A percentile compares a stretch with the other conserved stretches of the same genome.
Evolutionary conservation across 2,113 vertebrate genomes (phyloP).

Genomic region (Oryzias melastigma): DNA sequence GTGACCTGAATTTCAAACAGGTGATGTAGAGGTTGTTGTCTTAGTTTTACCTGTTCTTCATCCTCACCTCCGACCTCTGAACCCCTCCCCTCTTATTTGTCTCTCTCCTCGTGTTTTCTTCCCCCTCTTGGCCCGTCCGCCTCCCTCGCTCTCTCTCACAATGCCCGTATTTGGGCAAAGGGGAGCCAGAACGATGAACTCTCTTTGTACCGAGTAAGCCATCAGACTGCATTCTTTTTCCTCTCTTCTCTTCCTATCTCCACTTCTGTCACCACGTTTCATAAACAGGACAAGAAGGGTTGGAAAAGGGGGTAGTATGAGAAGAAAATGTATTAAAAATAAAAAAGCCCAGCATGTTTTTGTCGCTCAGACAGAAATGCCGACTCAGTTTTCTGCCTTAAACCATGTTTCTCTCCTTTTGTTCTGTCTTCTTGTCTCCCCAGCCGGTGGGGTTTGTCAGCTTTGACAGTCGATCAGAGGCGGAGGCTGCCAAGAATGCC

Average conservation of each 20-base stretch:
- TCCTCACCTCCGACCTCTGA: constrained; percentile 34
- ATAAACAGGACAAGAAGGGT: constrained; percentile 45
- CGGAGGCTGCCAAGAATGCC: constrained; percentile 95
- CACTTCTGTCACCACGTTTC: constrained; percentile 31
- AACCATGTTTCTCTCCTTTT: constrained; percentile 69
- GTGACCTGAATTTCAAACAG: constrained; percentile 31
- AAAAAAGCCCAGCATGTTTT: constrained; percentile 50
- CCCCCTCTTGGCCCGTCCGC: not conserved
- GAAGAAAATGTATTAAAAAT: constrained; percentile 20
- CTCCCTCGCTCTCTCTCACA: constrained; percentile 28
- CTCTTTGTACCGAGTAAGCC: constrained; percentile 45
- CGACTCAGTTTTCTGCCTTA: constrained; percentile 69
- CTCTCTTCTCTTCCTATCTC: constrained; percentile 9
- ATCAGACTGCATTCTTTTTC: constrained; percentile 21
- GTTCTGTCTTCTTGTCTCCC: constrained; percentile 69
- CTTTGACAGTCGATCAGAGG: constrained; percentile 93
- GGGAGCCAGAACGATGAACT: constrained; percentile 52
- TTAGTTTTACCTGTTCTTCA: constrained; percentile 16
- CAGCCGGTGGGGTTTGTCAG: constrained; percentile 98
- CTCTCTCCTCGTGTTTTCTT: not conserved
- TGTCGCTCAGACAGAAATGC: constrained; percentile 74
- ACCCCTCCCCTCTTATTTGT: constrained; percentile 4
- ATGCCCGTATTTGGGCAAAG: constrained; percentile 73
- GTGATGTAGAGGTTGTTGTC: not conserved
- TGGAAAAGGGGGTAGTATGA: constrained; percentile 10